Evolutionary conservation across 2,797 vertebrate genomes (phyloP), one percentile per base, ranked within the genome.

Genomic region (Lacerta agilis): DNA sequence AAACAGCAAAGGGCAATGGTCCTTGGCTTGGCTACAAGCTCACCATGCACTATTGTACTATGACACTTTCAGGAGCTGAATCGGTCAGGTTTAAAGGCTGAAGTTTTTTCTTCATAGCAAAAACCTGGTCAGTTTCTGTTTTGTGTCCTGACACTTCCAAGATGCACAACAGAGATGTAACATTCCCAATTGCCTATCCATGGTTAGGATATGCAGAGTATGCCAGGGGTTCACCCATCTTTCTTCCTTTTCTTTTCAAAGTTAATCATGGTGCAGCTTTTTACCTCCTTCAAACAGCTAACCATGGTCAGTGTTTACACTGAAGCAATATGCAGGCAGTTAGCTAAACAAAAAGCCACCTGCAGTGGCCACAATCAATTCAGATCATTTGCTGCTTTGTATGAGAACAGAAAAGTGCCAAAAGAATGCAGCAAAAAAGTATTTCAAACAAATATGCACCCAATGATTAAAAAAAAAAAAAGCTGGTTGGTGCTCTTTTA

Each of bases 391-490:
- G 27, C 58, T 78, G 17, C 43, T 9, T 7, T 83, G 49, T 11
- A 79, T 79, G 27, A 71, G 55, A 66, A 61, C 84, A 79, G 80
- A 41, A 85, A 81, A 10, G 79, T 4, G n/a, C 33, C 38, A 25
- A 27, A 20, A 87, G 5, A 83, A 29, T 11, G 13, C 11, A 75
- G 66, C n/a, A n/a, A 77, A 73, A 79, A 66, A 82, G 17, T 25
- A 79, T 84, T 90, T 86, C 64, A 66, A 75, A 82, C 25, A 83
- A 66, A 80, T 29, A 49, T 29, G 77, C 1, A 72, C 49, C 49
- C 13, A 55, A 55, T 55, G 49, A 55, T 55, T 55, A 38, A 3
- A 38, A 49, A 49, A 49, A 49, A 49, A 55, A 15, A 11, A 55
- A 15, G 49, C 49, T 15, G 49, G 49, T 55, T 55, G 49, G 15